Conservation (phyloP, 2,888 invertebrate genomes). For the Tricholauxania praeusta region DNA sequence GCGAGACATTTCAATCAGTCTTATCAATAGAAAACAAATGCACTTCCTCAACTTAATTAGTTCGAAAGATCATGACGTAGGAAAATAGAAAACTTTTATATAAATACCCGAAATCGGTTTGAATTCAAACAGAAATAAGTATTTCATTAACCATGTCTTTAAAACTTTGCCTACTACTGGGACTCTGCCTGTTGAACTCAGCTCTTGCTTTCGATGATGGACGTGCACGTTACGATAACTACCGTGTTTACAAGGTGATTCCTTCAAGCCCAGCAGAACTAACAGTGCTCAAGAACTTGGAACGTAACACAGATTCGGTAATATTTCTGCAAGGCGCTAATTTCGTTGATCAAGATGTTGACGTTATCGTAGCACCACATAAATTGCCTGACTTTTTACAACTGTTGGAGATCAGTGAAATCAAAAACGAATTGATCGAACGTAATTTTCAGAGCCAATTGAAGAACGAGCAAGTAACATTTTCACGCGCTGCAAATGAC, state of each 20-base stretch:
- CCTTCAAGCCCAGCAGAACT: constrained; percentile 70
- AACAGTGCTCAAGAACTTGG: constrained; percentile 66
- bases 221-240: constrained; percentile 68
- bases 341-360: constrained; percentile 66
- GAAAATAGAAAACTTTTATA: no score
- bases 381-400: constrained; percentile 44
- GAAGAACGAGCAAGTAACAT: constrained; percentile 43
- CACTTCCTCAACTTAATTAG: no score
- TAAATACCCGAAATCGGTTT: no score
- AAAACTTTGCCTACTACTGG: constrained; percentile 47
- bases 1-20: no score
- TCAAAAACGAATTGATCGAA: constrained; percentile 68
- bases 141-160: constrained; percentile 37
- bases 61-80: no score
- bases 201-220: constrained; percentile 36
- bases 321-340: constrained; percentile 68
- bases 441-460: constrained; percentile 64
- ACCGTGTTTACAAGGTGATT: constrained; percentile 71
- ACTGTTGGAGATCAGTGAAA: constrained; percentile 48
- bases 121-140: no score
- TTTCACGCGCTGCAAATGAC: constrained; percentile 41
- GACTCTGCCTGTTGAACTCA: constrained; percentile 44
- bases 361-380: constrained; percentile 62
- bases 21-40: no score
- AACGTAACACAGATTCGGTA: constrained; percentile 59